A percentile compares a stretch with the other conserved stretches of the same genome.
Evolutionary conservation across 2,888 invertebrate species (phyloP).

Genomic region (Tipula lateralis): DNA sequence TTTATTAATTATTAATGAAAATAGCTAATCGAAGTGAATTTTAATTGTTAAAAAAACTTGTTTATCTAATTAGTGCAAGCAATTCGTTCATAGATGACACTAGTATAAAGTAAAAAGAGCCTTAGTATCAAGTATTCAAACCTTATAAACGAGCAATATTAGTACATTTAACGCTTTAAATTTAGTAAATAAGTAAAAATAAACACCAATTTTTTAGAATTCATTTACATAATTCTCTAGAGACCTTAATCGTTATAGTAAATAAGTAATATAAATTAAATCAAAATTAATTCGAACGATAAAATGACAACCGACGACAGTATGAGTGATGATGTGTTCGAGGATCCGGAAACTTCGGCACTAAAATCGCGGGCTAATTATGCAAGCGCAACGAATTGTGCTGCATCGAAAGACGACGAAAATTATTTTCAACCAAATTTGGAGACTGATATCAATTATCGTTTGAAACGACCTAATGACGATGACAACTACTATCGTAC

Average conservation of each 20-base stretch:
- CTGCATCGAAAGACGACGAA: constrained; percentile 40
- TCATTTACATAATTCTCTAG: not conserved
- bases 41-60: not conserved
- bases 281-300: not conserved
- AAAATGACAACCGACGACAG: constrained; percentile 64
- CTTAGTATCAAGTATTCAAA: not conserved
- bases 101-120: constrained; percentile 1
- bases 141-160: not conserved
- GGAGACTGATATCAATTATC: not conserved
- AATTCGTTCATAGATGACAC: not conserved
- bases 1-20: not conserved
- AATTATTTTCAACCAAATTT: constrained; percentile 31
- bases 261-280: not conserved
- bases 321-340: constrained; percentile 81
- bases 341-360: constrained; percentile 54
- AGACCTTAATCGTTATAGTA: not conserved
- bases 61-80: not conserved
- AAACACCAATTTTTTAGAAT: not conserved
- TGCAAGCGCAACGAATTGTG: not conserved
- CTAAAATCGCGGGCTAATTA: constrained; percentile 30
- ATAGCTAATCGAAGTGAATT: not conserved
- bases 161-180: not conserved
- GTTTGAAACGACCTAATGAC: not conserved
- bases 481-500: constrained; percentile 39
- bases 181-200: not conserved